Evolutionary conservation across 2,797 vertebrate species (phyloP).

Genomic region (Gallinago stenura): DNA sequence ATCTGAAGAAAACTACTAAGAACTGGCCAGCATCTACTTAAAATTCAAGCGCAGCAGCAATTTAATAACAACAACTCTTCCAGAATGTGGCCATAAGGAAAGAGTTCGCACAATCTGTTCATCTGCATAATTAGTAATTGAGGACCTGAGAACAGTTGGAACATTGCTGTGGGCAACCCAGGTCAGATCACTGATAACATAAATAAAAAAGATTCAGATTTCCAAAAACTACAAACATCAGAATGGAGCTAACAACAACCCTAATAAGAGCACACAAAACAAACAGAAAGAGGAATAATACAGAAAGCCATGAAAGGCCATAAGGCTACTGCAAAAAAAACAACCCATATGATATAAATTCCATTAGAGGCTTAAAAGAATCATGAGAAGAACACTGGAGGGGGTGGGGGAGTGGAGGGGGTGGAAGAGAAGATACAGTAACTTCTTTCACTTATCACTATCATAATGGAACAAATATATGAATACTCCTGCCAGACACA

Average conservation of each 20-base stretch:
- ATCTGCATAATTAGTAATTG: slow-evolving; percentile 83
- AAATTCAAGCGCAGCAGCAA: slow-evolving; percentile 74
- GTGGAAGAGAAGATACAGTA: neutral
- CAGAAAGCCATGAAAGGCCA: slow-evolving; percentile 27
- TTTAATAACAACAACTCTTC: slow-evolving; percentile 76
- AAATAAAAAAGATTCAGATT: slow-evolving; percentile 82
- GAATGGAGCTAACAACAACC: slow-evolving; percentile 72
- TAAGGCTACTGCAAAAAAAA: neutral
- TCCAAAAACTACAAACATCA: slow-evolving; percentile 78
- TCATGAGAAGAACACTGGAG: neutral
- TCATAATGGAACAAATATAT: neutral
- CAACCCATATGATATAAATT: neutral
- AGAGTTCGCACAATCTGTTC: slow-evolving; percentile 83
- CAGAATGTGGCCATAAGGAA: slow-evolving; percentile 82
- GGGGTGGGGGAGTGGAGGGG: accelerated
- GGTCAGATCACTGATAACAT: slow-evolving; percentile 80
- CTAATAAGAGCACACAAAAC: slow-evolving; percentile 74
- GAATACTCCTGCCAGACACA: neutral
- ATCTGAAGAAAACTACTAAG: neutral
- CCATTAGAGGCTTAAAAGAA: neutral
- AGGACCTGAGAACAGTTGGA: slow-evolving; percentile 83
- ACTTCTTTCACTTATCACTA: neutral
- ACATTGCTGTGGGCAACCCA: slow-evolving; percentile 77
- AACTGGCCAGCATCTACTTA: slow-evolving; percentile 59
- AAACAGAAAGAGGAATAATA: slow-evolving; percentile 72